Evolutionary conservation across 2,888 invertebrate genomes (phyloP).

Genomic region (Torymus aiolomorphi): DNA sequence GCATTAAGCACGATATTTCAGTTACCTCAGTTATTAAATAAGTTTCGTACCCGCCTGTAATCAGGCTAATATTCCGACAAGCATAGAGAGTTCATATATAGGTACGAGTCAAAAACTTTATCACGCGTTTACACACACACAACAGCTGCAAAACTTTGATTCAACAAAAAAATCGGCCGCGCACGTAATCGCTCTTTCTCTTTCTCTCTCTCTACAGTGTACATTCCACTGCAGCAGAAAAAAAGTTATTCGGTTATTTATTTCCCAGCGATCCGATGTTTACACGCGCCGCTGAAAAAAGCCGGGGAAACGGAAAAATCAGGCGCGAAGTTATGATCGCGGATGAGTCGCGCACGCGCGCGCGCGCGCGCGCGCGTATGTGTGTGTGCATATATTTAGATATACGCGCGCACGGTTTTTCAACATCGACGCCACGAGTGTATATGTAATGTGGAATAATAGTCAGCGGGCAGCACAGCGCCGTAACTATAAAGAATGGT

Average conservation of each 20-base stretch:
- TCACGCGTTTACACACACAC: background rate
- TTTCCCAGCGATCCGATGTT: too few relatives aligned
- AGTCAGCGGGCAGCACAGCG: background rate
- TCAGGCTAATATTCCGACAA: conserved; percentile 9
- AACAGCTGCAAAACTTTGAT: background rate
- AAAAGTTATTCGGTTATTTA: too few relatives aligned
- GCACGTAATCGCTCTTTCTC: background rate
- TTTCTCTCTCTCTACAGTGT: too few relatives aligned
- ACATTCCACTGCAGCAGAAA: too few relatives aligned
- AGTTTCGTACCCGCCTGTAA: conserved; percentile 11
- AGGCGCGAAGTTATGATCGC: too few relatives aligned
- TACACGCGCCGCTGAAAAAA: too few relatives aligned
- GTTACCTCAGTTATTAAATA: conserved; percentile 30
- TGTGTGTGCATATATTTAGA: too few relatives aligned
- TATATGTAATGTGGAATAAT: background rate
- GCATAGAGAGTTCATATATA: background rate
- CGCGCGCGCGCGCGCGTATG: too few relatives aligned
- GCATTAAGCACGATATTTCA: conserved; percentile 20
- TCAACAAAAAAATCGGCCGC: background rate
- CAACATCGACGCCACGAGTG: background rate
- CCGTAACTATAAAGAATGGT: background rate
- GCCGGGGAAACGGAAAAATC: too few relatives aligned
- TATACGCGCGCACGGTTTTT: too few relatives aligned
- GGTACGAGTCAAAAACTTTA: conserved; percentile 16
- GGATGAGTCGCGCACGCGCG: too few relatives aligned